These are phyloP conservation scores for Characodon lateralis DNA, from an alignment of 2,797 vertebrate genomes.

Conservation along the genomic window DNA sequence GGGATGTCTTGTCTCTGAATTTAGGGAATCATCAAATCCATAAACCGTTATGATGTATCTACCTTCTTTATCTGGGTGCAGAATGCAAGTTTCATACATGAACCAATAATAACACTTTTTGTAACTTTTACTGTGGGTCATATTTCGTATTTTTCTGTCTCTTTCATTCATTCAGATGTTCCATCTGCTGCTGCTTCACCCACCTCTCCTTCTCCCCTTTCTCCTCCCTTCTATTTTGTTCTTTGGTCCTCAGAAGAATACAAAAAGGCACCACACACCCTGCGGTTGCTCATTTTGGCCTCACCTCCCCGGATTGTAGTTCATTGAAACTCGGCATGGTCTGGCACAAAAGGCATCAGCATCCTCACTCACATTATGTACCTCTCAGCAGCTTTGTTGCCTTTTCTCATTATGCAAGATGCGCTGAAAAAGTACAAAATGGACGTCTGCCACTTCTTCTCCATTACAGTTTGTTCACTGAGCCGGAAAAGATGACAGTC, in stretches of 20 bases:
- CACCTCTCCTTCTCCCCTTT: not conserved
- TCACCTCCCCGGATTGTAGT: not conserved
- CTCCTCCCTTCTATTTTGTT: not conserved
- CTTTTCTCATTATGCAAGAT: not conserved
- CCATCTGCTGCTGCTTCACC: not conserved
- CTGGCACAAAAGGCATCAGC: not conserved
- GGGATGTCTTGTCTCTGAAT: not conserved
- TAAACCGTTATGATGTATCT: not conserved
- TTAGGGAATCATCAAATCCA: not conserved
- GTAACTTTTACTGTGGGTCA: not conserved
- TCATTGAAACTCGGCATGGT: not conserved
- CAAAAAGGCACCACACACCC: not conserved
- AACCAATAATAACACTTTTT: too few relatives aligned
- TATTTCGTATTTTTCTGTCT: not conserved
- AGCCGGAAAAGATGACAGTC: not conserved
- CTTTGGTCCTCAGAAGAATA: not conserved
- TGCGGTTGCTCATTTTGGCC: not conserved
- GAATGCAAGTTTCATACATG: not conserved
- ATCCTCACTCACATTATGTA: not conserved
- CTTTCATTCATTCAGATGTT: not conserved
- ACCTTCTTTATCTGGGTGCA: not conserved
- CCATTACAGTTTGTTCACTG: not conserved
- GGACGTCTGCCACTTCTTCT: conserved; percentile 5
- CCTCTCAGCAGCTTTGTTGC: not conserved
- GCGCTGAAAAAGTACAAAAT: not conserved